A percentile compares a stretch with the other conserved stretches of the same genome.
These are phyloP conservation scores for Leptosomus discolor DNA, from an alignment of 2,113 vertebrate genomes.

Conservation along the genomic window DNA sequence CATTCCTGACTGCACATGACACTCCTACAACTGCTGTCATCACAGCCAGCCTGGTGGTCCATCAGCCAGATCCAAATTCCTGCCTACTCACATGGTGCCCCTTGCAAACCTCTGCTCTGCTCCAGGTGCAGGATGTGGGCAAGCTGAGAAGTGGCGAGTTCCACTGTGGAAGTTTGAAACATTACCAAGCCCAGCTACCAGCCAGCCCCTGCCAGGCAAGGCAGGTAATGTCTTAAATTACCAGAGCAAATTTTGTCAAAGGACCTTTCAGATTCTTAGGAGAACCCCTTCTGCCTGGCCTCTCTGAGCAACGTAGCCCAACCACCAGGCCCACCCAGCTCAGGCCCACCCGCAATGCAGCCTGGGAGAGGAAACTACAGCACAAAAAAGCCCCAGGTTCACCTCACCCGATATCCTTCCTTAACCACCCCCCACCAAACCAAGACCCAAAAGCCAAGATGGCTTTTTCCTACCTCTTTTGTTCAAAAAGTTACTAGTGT, in stretches of 20 bases:
- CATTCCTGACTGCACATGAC: neutral
- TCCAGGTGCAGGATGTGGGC: neutral
- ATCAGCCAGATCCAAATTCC: neutral
- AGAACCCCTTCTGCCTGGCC: neutral
- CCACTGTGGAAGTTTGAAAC: neutral
- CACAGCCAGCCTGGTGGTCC: neutral
- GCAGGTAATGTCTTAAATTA: neutral
- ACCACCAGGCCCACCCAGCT: neutral
- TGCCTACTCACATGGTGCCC: accelerated
- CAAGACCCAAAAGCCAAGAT: neutral
- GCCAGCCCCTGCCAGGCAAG: neutral
- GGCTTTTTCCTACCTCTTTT: neutral
- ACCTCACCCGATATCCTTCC: neutral
- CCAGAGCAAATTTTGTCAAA: neutral
- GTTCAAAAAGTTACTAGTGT: neutral
- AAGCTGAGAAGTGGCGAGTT: neutral
- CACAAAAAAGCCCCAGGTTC: neutral
- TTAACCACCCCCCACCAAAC: neutral
- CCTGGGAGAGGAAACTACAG: neutral
- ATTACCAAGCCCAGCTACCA: neutral
- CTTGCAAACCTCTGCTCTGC: neutral
- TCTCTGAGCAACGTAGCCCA: neutral
- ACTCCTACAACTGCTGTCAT: neutral
- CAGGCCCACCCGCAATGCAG: neutral
- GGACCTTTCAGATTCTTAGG: neutral